These are phyloP conservation scores for Papilio polyxenes DNA, from an alignment of 1,140 invertebrate species.

Conservation along the genomic window DNA sequence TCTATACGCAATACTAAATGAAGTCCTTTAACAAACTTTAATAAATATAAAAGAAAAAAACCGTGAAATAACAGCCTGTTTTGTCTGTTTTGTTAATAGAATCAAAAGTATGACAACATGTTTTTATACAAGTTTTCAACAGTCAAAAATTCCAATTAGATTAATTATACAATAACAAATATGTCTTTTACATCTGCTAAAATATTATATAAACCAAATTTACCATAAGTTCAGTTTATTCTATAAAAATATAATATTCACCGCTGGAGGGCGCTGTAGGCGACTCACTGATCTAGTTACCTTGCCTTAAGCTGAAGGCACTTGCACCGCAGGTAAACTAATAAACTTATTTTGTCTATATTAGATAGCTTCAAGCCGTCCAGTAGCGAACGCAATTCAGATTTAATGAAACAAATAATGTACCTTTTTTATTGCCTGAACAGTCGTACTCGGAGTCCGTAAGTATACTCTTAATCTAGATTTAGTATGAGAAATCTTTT, in stretches of 20 bases:
- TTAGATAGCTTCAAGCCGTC: not conserved
- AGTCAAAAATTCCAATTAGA: too few species aligned
- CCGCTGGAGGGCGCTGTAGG: not conserved
- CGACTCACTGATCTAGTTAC: constrained; percentile 1
- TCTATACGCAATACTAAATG: too few species aligned
- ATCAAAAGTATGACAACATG: not conserved
- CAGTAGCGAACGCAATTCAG: not conserved
- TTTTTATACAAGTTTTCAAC: not conserved
- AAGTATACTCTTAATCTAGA: not conserved
- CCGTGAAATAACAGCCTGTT: too few species aligned
- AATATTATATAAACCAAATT: too few species aligned
- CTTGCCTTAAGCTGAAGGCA: not conserved
- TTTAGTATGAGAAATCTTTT: not conserved
- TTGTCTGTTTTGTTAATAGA: too few species aligned
- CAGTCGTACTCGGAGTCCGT: too few species aligned
- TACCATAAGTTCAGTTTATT: too few species aligned
- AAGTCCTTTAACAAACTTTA: too few species aligned
- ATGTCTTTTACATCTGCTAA: too few species aligned
- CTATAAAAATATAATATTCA: not conserved
- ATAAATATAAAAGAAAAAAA: too few species aligned
- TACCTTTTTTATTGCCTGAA: not conserved
- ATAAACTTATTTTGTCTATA: not conserved
- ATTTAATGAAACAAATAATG: not conserved
- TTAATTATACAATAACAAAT: too few species aligned
- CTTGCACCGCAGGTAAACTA: not conserved